Evolutionary conservation across 2,797 vertebrate species (phyloP).

Genomic region (Ciconia nigra): DNA sequence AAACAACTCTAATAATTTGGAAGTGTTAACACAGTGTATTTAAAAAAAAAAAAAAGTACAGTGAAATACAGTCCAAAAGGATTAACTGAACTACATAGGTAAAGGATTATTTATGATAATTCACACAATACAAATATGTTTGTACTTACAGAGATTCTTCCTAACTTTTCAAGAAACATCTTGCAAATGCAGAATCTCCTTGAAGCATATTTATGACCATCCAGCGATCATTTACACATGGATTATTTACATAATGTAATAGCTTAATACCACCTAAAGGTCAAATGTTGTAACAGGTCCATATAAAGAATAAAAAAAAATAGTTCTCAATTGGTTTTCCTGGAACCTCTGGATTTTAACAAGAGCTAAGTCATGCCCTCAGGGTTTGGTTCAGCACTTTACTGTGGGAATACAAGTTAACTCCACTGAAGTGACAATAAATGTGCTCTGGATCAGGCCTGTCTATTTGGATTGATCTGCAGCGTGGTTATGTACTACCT

Average conservation of each 20-base stretch:
- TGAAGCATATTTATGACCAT: neutral
- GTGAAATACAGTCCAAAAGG: neutral
- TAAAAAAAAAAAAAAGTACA: neutral
- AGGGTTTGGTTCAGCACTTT: neutral
- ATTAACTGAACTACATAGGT: neutral
- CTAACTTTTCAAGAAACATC: neutral
- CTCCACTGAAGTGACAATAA: neutral
- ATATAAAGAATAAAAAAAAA: neutral
- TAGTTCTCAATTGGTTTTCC: neutral
- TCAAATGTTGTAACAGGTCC: neutral
- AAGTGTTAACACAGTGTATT: neutral
- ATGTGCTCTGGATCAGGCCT: neutral
- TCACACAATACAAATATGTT: neutral
- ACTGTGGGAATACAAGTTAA: neutral
- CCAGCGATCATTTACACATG: neutral
- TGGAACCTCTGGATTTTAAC: neutral
- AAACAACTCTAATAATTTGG: neutral
- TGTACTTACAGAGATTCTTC: neutral
- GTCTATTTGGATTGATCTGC: neutral
- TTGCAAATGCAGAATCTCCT: neutral
- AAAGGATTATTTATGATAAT: neutral
- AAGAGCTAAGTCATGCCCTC: neutral
- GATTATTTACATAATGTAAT: neutral
- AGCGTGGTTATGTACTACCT: neutral
- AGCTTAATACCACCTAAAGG: neutral